Evolutionary conservation across 2,888 invertebrate genomes (phyloP).

Genomic region (Eurois occulta): DNA sequence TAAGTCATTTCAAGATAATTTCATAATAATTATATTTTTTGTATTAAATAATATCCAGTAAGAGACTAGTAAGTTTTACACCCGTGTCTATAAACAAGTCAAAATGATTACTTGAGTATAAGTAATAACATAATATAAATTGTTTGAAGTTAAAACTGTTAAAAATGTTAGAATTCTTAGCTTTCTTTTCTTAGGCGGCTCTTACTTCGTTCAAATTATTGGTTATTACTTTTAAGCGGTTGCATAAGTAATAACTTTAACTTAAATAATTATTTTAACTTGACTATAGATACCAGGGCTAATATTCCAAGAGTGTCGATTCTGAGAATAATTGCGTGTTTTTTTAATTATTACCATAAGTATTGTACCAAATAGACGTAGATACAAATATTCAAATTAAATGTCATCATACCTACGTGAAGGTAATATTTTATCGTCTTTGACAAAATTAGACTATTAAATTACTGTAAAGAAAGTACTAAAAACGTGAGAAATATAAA

Average conservation of each 20-base stretch:
- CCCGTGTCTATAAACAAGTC: no score
- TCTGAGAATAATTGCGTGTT: background rate
- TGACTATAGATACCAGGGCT: no score
- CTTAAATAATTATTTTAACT: no score
- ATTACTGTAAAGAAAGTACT: constrained; percentile 14
- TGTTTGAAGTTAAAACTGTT: no score
- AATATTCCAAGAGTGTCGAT: background rate
- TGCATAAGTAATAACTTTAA: no score
- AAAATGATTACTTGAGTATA: no score
- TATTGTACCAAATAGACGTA: background rate
- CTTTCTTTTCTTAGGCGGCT: no score
- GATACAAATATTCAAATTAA: background rate
- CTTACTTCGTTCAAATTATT: no score
- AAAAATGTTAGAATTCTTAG: no score
- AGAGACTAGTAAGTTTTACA: no score
- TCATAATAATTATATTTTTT: background rate
- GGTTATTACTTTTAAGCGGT: no score
- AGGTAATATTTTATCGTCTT: background rate
- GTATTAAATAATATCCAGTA: background rate
- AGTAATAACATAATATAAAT: no score
- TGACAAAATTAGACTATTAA: constrained; percentile 14
- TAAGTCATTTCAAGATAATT: background rate
- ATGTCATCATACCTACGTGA: background rate
- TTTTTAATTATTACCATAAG: background rate
- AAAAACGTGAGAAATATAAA: constrained; percentile 18